Base-by-base conservation (phyloP, 2,888 invertebrate genomes). In the Euphydryas editha region DNA sequence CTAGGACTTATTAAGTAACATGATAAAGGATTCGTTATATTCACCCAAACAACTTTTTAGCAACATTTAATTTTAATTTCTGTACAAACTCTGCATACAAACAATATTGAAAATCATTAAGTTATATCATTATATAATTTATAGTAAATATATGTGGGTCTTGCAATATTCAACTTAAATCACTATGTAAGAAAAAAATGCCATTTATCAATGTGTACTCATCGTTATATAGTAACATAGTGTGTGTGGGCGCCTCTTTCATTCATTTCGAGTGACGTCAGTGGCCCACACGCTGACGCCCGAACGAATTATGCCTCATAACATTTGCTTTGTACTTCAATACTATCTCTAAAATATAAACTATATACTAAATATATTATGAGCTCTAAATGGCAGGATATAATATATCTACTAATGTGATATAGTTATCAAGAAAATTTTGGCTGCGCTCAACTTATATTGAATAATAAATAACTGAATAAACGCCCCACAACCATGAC, bases 221-320 rank as follows among this genome's bases (percentile, higher is more conserved):
- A 37, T 36, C 59, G 20, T 59, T 59, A 59, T 11, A 54, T 8
- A 37, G 59, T 64, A 59, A 20, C 51, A 55, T 55, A 60, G 59
- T 58, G 67, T 59, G 64, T 60, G 70, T 72, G 69, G 73, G 74
- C 68, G 71, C 54, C 60, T 55, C 42, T 65, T 70, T 72, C 73
- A 73, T 73, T 71, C 71, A 74, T 69, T 68, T 70, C 69, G 36
- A 5, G 62, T 73, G 71, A 72, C 74, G 74, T 73, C 74, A 72
- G 30, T 60, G 21, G 63, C 73, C 68, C 66, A 73, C 72, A 68
- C 47, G 54, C 51, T 63, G 30, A 64, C 56, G 61, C 30, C 36
- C 17, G 51, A 58, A 37, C 57, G 44, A 55, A 59, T 55, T 46
- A 67, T 67, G 63, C 63, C 51, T 51, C 42, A 36, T 58, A n/a